A percentile compares a stretch with the other conserved stretches of the same genome.
Conservation (phyloP, 2,797 vertebrate species). For the Carapus acus region DNA sequence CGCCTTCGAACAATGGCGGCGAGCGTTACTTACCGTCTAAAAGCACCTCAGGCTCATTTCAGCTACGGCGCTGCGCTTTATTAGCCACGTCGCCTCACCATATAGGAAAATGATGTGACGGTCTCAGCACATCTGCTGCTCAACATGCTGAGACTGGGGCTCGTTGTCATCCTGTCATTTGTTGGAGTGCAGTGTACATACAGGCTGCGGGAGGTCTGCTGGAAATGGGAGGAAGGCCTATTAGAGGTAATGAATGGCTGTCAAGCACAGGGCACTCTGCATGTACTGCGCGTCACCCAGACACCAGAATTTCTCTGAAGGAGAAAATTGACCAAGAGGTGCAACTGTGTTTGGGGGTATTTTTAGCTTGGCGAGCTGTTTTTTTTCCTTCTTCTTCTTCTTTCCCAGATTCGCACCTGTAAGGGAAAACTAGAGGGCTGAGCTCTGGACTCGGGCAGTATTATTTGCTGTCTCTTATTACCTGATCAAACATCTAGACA, state of each 20-base stretch:
- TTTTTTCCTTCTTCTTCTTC: no score
- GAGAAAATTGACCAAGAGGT: conserved; percentile 34
- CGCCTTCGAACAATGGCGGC: conserved; percentile 24
- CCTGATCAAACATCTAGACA: conserved; percentile 20
- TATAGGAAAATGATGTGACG: conserved; percentile 54
- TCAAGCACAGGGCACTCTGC: conserved; percentile 55
- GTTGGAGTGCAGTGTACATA: conserved; percentile 38
- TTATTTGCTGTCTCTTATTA: no score
- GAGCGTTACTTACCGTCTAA: conserved; percentile 45
- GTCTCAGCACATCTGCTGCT: conserved; percentile 60
- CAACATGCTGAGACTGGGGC: conserved; percentile 60
- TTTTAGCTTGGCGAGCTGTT: conserved; percentile 1
- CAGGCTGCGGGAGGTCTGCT: conserved; percentile 53
- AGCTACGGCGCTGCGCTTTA: conserved; percentile 41
- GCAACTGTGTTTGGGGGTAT: conserved; percentile 8
- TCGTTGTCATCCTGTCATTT: conserved; percentile 61
- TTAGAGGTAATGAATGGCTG: conserved; percentile 69
- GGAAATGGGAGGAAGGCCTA: conserved; percentile 59
- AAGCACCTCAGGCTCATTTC: conserved; percentile 31
- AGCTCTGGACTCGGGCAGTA: no score
- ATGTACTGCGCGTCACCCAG: conserved; percentile 41
- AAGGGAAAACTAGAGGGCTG: no score
- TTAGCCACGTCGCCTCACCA: conserved; percentile 46
- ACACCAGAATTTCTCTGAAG: conserved; percentile 41
- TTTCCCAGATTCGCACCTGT: no score